Evolutionary conservation across 2,888 invertebrate genomes (phyloP).

Genomic region (Hemistola chrysoprasaria): DNA sequence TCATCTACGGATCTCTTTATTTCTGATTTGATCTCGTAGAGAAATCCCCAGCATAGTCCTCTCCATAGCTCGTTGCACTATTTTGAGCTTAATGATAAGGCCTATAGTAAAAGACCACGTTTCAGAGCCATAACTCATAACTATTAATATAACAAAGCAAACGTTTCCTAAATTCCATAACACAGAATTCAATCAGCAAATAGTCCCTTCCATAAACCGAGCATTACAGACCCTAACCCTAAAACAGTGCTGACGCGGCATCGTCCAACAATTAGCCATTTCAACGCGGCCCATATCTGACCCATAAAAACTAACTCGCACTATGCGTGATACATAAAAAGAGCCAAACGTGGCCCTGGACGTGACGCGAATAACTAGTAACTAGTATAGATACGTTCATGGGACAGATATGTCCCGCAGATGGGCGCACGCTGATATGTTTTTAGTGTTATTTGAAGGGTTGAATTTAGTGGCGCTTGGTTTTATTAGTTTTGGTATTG

Average conservation of each 20-base stretch:
- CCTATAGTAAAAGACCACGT: too few relatives aligned
- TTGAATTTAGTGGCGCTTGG: conserved; percentile 17
- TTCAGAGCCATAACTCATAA: too few relatives aligned
- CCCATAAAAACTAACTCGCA: conserved; percentile 38
- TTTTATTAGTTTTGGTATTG: conserved; percentile 17
- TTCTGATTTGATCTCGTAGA: too few relatives aligned
- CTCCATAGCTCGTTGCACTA: too few relatives aligned
- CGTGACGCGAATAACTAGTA: conserved; percentile 28
- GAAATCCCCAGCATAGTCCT: too few relatives aligned
- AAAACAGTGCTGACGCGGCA: conserved; percentile 31
- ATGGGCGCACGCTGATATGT: conserved; percentile 40
- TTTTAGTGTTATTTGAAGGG: conserved; percentile 28
- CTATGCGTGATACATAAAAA: conserved; percentile 35
- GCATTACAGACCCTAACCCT: conserved; percentile 17
- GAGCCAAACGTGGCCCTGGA: conserved; percentile 24
- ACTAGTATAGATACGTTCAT: too few relatives aligned
- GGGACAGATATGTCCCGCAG: conserved; percentile 34
- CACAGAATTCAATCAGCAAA: conserved; percentile 16
- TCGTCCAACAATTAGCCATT: conserved; percentile 34
- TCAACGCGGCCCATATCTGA: conserved; percentile 34
- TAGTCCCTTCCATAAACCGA: conserved; percentile 11
- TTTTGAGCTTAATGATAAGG: too few relatives aligned
- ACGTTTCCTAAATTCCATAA: conserved; percentile 10
- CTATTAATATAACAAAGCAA: background rate
- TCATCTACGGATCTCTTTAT: too few relatives aligned